A percentile compares a stretch with the other conserved stretches of the same genome.
These are phyloP conservation scores for Uropetala carovei DNA, from an alignment of 2,888 invertebrate genomes.

Conservation along the genomic window DNA sequence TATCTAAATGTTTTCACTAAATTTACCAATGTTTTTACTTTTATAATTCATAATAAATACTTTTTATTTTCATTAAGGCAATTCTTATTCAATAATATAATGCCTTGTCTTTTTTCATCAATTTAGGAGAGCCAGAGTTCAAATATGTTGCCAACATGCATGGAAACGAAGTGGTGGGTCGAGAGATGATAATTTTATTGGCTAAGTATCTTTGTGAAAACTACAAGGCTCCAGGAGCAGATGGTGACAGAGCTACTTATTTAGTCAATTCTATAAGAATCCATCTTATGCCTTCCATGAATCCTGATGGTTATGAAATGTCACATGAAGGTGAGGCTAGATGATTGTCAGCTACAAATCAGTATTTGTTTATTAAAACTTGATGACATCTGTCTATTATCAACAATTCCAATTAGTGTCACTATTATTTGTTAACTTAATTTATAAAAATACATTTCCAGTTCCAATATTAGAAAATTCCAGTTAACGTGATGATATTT, in stretches of 20 bases:
- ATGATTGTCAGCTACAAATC: no score
- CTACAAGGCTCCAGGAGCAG: conserved; percentile 80
- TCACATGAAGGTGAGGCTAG: conserved; percentile 78
- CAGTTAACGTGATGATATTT: no score
- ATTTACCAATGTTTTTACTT: no score
- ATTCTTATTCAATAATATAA: background rate
- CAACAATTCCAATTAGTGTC: no score
- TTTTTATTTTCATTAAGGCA: background rate
- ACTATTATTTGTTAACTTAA: no score
- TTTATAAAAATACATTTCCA: no score
- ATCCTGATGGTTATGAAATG: conserved; percentile 91
- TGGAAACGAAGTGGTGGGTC: conserved; percentile 90
- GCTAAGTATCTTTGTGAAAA: conserved; percentile 92
- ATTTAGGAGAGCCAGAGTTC: conserved; percentile 85
- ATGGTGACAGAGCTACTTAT: conserved; percentile 82
- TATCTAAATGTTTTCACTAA: no score
- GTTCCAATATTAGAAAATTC: no score
- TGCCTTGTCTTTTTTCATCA: conserved; percentile 68
- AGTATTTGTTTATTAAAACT: no score
- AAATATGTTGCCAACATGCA: conserved; percentile 94
- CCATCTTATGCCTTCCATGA: conserved; percentile 98
- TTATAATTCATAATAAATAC: no score
- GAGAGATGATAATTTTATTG: conserved; percentile 86
- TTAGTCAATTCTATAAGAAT: conserved; percentile 91
- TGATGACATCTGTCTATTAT: no score